Evolutionary conservation across 2,797 vertebrate genomes (phyloP).

Genomic region (Argentina silus): DNA sequence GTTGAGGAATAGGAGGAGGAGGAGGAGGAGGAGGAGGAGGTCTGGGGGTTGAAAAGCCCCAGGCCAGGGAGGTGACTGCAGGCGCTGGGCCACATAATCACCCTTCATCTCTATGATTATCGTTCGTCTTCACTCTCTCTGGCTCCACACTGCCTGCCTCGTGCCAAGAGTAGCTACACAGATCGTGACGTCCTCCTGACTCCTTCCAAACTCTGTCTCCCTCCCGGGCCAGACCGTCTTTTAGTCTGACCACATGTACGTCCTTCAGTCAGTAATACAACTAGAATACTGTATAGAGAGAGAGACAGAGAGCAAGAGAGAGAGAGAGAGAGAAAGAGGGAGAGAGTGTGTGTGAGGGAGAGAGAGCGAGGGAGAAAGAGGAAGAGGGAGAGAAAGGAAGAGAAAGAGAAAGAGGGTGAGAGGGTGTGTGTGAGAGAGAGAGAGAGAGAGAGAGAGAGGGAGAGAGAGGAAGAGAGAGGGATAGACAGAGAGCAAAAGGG

Average conservation of each 20-base stretch:
- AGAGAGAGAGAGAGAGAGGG: no score
- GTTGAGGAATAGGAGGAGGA: background rate
- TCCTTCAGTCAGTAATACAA: no score
- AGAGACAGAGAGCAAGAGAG: no score
- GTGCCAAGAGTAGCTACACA: background rate
- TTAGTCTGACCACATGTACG: no score
- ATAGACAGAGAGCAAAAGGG: no score
- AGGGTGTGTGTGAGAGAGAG: constrained; percentile 8
- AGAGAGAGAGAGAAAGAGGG: no score
- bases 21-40: background rate
- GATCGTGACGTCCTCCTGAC: background rate
- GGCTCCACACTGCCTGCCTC: background rate
- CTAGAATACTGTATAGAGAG: no score
- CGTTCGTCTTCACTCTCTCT: background rate
- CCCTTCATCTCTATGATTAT: constrained; percentile 18
- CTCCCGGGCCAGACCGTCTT: no score
- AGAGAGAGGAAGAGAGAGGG: no score
- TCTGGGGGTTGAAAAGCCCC: background rate
- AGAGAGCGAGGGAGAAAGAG: background rate
- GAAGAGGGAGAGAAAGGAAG: background rate
- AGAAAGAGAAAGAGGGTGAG: background rate
- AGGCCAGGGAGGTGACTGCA: constrained; percentile 30
- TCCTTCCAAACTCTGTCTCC: constrained; percentile 16
- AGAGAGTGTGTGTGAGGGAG: no score
- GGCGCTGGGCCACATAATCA: constrained; percentile 59